Percentiles rank a stretch among this genome's conserved stretches.
phyloP scores from a whole-genome alignment of 2,797 vertebrate species.

The Esox lucius region DNA sequence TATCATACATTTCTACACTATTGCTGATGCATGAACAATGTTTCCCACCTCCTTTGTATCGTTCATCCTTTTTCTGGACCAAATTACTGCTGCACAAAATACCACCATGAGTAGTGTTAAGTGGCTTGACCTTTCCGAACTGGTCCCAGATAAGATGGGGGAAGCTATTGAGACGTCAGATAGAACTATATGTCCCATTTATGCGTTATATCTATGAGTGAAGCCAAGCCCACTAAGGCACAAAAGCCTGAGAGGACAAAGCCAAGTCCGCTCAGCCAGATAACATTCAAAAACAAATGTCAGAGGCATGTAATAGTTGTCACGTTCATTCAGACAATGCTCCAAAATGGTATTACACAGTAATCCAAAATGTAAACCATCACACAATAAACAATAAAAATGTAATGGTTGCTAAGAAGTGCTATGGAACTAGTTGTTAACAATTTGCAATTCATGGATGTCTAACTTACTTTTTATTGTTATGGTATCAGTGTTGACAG shows the following conservation, averaged over 20 bases:
- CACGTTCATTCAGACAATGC: not conserved
- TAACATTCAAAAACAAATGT: not conserved
- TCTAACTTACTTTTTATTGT: slow-evolving; percentile 6
- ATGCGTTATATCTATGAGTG: too few relatives aligned
- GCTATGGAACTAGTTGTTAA: not conserved
- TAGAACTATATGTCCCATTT: too few relatives aligned
- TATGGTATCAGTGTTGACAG: not conserved
- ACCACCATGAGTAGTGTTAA: too few relatives aligned
- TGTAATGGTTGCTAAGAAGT: not conserved
- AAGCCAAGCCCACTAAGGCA: slow-evolving; percentile 3
- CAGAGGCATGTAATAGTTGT: not conserved
- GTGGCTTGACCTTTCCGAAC: too few relatives aligned
- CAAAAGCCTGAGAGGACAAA: slow-evolving; percentile 4
- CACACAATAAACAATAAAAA: not conserved
- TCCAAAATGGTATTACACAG: not conserved
- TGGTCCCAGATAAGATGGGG: too few relatives aligned
- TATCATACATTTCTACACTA: too few relatives aligned
- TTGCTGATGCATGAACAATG: too few relatives aligned
- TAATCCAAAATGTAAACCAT: not conserved
- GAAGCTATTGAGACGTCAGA: too few relatives aligned
- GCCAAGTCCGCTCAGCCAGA: too few relatives aligned
- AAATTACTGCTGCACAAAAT: too few relatives aligned
- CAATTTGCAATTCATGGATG: not conserved
- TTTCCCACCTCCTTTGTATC: too few relatives aligned
- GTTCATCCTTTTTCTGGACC: too few relatives aligned